Evolutionary conservation across 2,888 invertebrate genomes (phyloP), one percentile per base, ranked within the genome.

Genomic region (Cenopis cana): DNA sequence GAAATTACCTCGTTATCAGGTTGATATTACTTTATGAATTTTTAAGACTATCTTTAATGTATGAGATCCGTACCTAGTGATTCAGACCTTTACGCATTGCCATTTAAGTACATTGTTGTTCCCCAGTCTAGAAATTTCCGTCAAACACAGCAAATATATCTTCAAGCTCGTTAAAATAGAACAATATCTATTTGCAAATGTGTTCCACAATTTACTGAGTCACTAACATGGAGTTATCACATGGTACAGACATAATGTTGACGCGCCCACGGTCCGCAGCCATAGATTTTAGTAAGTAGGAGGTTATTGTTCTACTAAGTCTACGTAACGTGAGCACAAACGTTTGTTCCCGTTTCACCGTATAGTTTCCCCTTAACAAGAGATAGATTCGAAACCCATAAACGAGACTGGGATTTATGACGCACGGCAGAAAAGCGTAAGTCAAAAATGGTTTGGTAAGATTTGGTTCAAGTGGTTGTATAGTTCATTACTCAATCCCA

Each of bases 401-500:
- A 59, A 62, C 57, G 68, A 70, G 60, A 68, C 69, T 50, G 55
- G 50, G 64, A 59, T 66, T 64, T 69, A 73, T 75, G 69, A 73
- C 71, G 60, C 73, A 69, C 67, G 4, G 11, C 36, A 20, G n/a
- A 71, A 74, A 73, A 73, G 68, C 73, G 52, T 70, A 68, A 70
- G 73, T 77, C 79, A 77, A 81, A 81, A 81, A 80, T 79, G 80
- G 77, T 61, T 65, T 62, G 69, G 69, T 72, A 64, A 74, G 56
- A 76, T 68, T 38, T 73, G 74, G 55, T 65, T 59, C 56, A 52
- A 74, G 68, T 66, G 46, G 70, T 38, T 72, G 33, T 17, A 41
- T 76, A 78, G 76, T 81, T 88, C 87, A 87, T 88, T 87, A 85
- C 83, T 82, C 82, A 85, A 83, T 74, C 89, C 89, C 85, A 89